phyloP scores from a whole-genome alignment of 2,888 invertebrate genomes.

The Odontocolon sp. region DNA sequence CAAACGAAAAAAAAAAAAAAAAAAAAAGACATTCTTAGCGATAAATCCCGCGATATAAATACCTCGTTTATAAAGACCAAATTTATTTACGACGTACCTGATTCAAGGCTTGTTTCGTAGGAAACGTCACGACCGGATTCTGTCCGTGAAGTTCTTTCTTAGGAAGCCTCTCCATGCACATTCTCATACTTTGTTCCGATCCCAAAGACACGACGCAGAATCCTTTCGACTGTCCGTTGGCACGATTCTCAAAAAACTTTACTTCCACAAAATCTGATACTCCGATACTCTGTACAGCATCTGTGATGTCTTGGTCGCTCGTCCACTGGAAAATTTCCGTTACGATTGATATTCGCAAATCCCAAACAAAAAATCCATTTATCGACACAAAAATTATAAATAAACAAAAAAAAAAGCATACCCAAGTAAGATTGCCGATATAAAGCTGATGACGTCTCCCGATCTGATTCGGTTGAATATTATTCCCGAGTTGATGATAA shows the following conservation, averaged over 20 bases:
- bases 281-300: constrained; percentile 93
- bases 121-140: constrained; percentile 95
- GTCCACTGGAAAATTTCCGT: constrained; percentile 92
- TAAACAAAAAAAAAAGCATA: constrained; percentile 81
- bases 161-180: constrained; percentile 96
- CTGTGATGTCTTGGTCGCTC: constrained; percentile 97
- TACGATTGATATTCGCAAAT: neutral
- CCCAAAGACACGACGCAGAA: constrained; percentile 98
- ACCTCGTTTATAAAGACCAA: too few species aligned
- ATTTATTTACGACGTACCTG: too few species aligned
- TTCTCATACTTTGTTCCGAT: constrained; percentile 94
- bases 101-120: constrained; percentile 93
- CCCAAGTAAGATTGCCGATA: constrained; percentile 99
- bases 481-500: constrained; percentile 87
- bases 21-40: neutral
- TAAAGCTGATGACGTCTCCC: constrained; percentile 95
- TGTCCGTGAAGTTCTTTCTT: constrained; percentile 98
- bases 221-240: constrained; percentile 99
- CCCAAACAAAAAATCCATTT: neutral
- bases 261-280: constrained; percentile 98
- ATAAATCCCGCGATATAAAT: too few species aligned
- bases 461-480: constrained; percentile 86
- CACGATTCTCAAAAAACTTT: constrained; percentile 99
- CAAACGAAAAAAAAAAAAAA: too few species aligned
- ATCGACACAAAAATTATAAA: constrained; percentile 75